Conservation (phyloP, 2,797 vertebrate genomes). For the Ceyx erithaca region DNA sequence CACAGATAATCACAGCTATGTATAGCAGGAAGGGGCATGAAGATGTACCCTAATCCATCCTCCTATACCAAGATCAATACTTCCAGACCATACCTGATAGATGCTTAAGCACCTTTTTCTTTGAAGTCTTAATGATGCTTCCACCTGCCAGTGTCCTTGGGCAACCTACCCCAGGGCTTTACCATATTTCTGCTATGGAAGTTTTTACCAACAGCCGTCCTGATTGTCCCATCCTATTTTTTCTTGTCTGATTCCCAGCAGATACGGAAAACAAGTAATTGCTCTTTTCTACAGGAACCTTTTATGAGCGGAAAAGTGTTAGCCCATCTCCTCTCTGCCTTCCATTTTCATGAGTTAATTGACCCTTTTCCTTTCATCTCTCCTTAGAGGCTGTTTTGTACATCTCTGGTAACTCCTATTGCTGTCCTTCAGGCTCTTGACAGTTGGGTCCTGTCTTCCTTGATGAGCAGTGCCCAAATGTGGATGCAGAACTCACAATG, state of each 20-base stretch:
- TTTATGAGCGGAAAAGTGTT: not conserved
- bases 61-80: not conserved
- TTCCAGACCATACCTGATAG: not conserved
- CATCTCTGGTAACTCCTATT: not conserved
- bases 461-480: conserved; percentile 7
- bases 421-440: not conserved
- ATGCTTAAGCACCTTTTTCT: not conserved
- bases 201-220: not conserved
- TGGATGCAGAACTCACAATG: not conserved
- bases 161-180: not conserved
- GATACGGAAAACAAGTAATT: not conserved
- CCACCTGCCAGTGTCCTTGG: not conserved
- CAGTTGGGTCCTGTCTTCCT: not conserved
- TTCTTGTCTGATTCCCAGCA: not conserved
- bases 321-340: not conserved
- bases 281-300: not conserved
- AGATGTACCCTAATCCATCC: not conserved
- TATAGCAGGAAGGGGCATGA: not conserved
- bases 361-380: not conserved
- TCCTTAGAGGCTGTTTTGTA: not conserved
- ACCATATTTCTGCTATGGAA: not conserved
- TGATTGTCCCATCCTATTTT: not conserved
- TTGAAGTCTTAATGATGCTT: not conserved
- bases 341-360: fast-evolving
- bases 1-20: not conserved